Base-by-base conservation (phyloP, 2,797 vertebrate species). In the Alfaro cultratus region DNA sequence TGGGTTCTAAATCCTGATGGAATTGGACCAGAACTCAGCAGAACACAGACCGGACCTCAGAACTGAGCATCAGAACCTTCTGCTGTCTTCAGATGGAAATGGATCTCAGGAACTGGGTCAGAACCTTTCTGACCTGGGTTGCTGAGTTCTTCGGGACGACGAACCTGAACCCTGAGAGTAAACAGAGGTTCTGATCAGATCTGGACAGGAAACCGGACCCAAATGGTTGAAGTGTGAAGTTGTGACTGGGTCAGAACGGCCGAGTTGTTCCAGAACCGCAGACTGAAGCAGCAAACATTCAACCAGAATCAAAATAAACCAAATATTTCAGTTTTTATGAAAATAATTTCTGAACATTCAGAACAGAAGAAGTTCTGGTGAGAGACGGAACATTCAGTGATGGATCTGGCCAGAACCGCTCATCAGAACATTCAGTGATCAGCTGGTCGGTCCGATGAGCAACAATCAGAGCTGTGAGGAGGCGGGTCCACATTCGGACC, bases 391-490 rank as follows among this genome's bases (percentile, higher is more conserved):
- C 51, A 55, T 55, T 55, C 51, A 53, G 51, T 53, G 23, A 26
- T 3, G 51, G 51, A 53, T 26, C 51, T 23, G 9, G 23, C 23
- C 51, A 53, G 21, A 53, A 53, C 51, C 51, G 51, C 31, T 39
- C 13, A 57, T 73, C 45, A 73, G 51, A 74, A 82, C 75, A 82
- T 77, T 82, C 75, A 73, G 70, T 49, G 43, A 76, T 43, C 47
- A 47, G 16, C 39, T 31, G 18, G 51, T 47, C 57, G 51, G 55
- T 78, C 64, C 47, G 43, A 73, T 73, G 80, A 64, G 78, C 77
- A 78, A 87, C 83, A 88, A 89, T 87, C 86, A 79, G 77, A 71
- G 78, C 78, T 85, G 83, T 87, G 80, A 83, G 55, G 73, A 82
- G 86, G 86, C 15, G 4, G 76, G 80, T 79, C 70, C 45, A 84